These are phyloP conservation scores for Sylvia atricapilla DNA, from an alignment of 2,113 vertebrate species.

Conservation along the genomic window DNA sequence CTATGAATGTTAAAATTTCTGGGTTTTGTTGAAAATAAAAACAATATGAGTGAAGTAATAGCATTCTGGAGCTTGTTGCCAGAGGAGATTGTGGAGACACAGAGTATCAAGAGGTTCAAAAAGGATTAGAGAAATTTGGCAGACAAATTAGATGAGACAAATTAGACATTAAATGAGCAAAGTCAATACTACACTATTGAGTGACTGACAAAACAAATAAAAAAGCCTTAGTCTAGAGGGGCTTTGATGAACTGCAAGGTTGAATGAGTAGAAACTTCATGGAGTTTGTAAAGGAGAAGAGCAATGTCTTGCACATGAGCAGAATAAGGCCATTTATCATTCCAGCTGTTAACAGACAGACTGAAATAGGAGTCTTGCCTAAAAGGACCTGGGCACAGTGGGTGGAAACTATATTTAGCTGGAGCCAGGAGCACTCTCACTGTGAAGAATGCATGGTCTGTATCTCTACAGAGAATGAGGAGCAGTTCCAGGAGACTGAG, in stretches of 20 bases:
- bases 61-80: not conserved
- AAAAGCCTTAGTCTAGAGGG: not conserved
- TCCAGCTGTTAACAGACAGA: not conserved
- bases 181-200: constrained; percentile 13
- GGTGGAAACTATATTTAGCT: not conserved
- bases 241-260: not conserved
- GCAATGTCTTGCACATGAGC: not conserved
- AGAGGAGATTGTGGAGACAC: not conserved
- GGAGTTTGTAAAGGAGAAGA: constrained; percentile 3
- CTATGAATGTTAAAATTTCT: not conserved
- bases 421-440: not conserved
- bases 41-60: not conserved
- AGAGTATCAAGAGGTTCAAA: not conserved
- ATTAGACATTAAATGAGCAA: constrained; percentile 23
- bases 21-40: not conserved
- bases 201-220: constrained; percentile 31
- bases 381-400: not conserved
- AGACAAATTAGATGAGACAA: constrained; percentile 35
- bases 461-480: not conserved
- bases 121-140: constrained; percentile 35
- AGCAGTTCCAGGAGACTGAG: not conserved
- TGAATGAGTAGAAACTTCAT: not conserved
- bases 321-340: not conserved
- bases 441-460: not conserved
- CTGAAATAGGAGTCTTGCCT: not conserved